phyloP scores from a whole-genome alignment of 2,888 invertebrate genomes.

The Lycocerus yunnanus region DNA sequence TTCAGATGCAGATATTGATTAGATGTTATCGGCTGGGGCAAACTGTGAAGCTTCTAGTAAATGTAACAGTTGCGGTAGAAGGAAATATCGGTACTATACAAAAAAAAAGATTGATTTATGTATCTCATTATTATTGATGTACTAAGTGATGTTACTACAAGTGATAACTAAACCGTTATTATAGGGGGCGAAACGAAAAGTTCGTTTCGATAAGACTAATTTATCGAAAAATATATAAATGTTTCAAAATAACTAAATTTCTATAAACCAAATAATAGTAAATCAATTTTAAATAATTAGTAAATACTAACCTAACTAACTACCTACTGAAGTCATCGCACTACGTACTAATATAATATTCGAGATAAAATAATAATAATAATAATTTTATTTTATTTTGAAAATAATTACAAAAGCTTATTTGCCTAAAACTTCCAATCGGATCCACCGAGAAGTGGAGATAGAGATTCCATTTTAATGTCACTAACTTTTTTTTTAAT shows the following conservation, averaged over 20 bases:
- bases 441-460: too few species aligned
- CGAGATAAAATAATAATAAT: too few species aligned
- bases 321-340: too few species aligned
- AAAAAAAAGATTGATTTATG: neutral
- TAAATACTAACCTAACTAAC: too few species aligned
- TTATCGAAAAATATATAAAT: neutral
- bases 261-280: neutral
- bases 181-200: neutral
- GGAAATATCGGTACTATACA: neutral
- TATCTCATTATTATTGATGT: neutral
- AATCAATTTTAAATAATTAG: too few species aligned
- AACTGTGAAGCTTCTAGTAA: neutral
- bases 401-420: too few species aligned
- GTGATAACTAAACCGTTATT: neutral
- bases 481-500: neutral
- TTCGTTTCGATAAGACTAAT: neutral
- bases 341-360: neutral
- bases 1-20: neutral
- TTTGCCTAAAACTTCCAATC: too few species aligned
- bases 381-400: too few species aligned
- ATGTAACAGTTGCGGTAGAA: neutral
- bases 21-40: neutral
- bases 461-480: neutral
- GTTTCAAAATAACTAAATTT: neutral
- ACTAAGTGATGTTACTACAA: neutral